Percentiles rank a stretch among this genome's conserved stretches.
phyloP scores from a whole-genome alignment of 2,888 invertebrate genomes.

The Eupithecia insigniata region DNA sequence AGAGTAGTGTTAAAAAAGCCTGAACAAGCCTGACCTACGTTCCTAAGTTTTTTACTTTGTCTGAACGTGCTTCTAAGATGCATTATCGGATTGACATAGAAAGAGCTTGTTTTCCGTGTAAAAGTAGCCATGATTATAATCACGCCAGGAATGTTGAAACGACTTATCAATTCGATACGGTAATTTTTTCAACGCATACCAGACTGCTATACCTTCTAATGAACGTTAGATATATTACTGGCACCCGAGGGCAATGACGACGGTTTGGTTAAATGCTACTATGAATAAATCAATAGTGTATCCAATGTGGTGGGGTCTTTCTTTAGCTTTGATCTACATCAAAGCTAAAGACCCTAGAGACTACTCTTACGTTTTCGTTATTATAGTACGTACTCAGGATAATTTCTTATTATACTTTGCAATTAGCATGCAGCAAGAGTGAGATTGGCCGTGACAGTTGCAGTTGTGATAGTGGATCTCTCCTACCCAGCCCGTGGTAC shows the following conservation, averaged over 20 bases:
- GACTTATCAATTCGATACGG: slow-evolving; percentile 70
- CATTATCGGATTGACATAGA: neutral
- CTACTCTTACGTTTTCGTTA: too few species aligned
- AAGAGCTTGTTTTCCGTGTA: slow-evolving; percentile 9
- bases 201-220: slow-evolving; percentile 33
- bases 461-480: too few species aligned
- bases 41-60: neutral
- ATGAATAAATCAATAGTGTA: neutral
- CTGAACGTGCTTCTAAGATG: neutral
- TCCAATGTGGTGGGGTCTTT: neutral
- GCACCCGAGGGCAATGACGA: slow-evolving; percentile 33
- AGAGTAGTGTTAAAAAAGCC: neutral
- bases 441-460: too few species aligned
- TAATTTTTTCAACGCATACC: slow-evolving; percentile 52
- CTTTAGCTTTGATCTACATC: neutral
- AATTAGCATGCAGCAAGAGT: too few species aligned
- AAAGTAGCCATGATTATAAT: slow-evolving; percentile 55
- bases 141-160: slow-evolving; percentile 66
- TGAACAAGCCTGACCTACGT: neutral
- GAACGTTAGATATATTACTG: slow-evolving; percentile 37
- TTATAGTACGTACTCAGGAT: too few species aligned
- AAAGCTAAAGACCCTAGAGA: too few species aligned
- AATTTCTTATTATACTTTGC: neutral
- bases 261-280: slow-evolving; percentile 12
- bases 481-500: too few species aligned